These are phyloP conservation scores for Gobio gobio DNA, from an alignment of 2,113 vertebrate genomes.

Conservation along the genomic window DNA sequence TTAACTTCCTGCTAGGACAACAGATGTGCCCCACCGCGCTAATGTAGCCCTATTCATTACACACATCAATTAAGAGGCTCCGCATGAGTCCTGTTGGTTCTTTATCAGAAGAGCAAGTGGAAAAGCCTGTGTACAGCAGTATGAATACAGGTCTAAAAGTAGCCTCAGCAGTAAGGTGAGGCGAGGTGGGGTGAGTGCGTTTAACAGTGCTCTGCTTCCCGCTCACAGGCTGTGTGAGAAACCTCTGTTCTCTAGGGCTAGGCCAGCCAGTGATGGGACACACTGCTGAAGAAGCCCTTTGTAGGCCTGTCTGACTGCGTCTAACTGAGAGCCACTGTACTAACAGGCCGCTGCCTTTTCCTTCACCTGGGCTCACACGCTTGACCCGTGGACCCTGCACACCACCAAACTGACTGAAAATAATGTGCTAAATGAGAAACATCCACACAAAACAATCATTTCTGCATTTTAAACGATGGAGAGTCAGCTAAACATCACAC, in stretches of 20 bases:
- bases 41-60: slow-evolving; percentile 2
- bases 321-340: slow-evolving; percentile 67
- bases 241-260: slow-evolving; percentile 72
- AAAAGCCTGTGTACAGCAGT: neutral
- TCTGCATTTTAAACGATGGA: slow-evolving; percentile 10
- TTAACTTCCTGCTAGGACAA: slow-evolving; percentile 7
- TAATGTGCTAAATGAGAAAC: neutral
- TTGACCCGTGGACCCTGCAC: neutral
- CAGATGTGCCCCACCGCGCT: neutral
- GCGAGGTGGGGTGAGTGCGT: neutral
- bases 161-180: neutral
- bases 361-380: slow-evolving; percentile 44
- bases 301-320: slow-evolving; percentile 60
- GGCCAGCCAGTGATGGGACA: slow-evolving; percentile 74
- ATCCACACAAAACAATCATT: neutral
- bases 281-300: slow-evolving; percentile 74
- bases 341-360: slow-evolving; percentile 52
- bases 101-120: slow-evolving; percentile 13
- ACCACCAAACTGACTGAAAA: neutral
- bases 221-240: slow-evolving; percentile 64
- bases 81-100: neutral
- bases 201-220: slow-evolving; percentile 31
- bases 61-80: slow-evolving; percentile 9
- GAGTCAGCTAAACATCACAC: neutral
- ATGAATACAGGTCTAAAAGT: slow-evolving; percentile 19